These are phyloP conservation scores for Bellardia pandia DNA, from an alignment of 2,888 invertebrate species.

Conservation along the genomic window DNA sequence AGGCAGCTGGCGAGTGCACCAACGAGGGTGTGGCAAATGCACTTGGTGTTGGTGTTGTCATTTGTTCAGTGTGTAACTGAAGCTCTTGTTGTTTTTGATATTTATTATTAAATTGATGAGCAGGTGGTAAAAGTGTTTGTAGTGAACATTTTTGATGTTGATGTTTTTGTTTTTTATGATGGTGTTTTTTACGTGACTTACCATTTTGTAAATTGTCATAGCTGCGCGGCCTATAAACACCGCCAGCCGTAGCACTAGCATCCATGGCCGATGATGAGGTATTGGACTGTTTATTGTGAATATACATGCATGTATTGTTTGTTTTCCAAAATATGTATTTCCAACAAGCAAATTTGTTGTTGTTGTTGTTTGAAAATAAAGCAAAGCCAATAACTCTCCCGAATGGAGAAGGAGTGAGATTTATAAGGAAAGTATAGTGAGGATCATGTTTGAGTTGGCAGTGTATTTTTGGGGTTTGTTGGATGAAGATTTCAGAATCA, in stretches of 20 bases:
- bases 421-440: conserved; percentile 11
- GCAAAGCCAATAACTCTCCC: conserved; percentile 41
- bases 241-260: conserved; percentile 77
- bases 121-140: conserved; percentile 81
- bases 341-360: background rate
- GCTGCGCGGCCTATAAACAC: conserved; percentile 83
- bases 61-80: conserved; percentile 77
- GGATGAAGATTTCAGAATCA: conserved; percentile 35
- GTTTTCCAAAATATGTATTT: background rate
- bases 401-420: background rate
- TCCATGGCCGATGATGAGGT: conserved; percentile 82
- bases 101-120: conserved; percentile 79
- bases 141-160: conserved; percentile 82
- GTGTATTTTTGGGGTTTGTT: background rate
- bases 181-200: conserved; percentile 83
- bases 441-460: conserved; percentile 29
- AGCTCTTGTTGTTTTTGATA: conserved; percentile 78
- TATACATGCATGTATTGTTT: conserved; percentile 2
- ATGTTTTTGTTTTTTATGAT: conserved; percentile 72
- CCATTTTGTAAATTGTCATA: conserved; percentile 84
- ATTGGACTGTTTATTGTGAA: conserved; percentile 79
- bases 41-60: conserved; percentile 76
- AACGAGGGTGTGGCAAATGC: conserved; percentile 77
- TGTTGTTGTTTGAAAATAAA: conserved; percentile 31
- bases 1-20: conserved; percentile 80